Evolutionary conservation across 2,797 vertebrate species (phyloP), one percentile per base, ranked within the genome.

Genomic region (Rhinichthys osculus): DNA sequence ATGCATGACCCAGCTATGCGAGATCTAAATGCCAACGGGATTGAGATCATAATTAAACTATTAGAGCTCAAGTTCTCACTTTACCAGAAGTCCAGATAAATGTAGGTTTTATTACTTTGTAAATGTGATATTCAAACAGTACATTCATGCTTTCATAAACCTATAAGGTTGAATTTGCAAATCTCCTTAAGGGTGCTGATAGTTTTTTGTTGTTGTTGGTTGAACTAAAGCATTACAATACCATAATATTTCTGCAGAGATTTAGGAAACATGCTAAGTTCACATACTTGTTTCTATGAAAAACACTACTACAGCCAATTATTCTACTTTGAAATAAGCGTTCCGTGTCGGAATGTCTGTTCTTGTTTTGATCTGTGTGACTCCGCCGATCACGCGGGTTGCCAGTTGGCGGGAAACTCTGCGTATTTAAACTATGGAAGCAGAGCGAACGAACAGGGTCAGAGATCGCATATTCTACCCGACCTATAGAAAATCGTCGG

Each of bases 1-100:
- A 82, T 87, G 67, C 86, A 85, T 78, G 62, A 80, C 27, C 47
- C 59, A 76, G 70, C 69, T 64, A 69, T 76, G 27, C 21, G 0
- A 33, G 23, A 78, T 79, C 33, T 17, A 23, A 84, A 78, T 42
- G 57, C 66, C 42, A 54, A 30, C 5, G 30, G 30, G 67, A 76
- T 73, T 87, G 81, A 70, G 38, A 33, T 47, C 21, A 57, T 54
- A 35, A 62, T 64, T 69, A 66, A 16, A 78, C 83, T 10, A 52
- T 77, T 8, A 42, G 16, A 78, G 62, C 64, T 47, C 17, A 23
- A 27, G 10, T 17, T 62, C 44, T 72, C 30, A 62, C n/a, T 64
- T 30, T 14, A 62, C 35, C 35, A 44, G 27, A 40, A 21, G 16
- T 66, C 50, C 27, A 17, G 7, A 35, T 44, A 13, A 47, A 54